A percentile compares a stretch with the other conserved stretches of the same genome.
phyloP scores from a whole-genome alignment of 2,113 vertebrate genomes.

The Megaptera novaeangliae region DNA sequence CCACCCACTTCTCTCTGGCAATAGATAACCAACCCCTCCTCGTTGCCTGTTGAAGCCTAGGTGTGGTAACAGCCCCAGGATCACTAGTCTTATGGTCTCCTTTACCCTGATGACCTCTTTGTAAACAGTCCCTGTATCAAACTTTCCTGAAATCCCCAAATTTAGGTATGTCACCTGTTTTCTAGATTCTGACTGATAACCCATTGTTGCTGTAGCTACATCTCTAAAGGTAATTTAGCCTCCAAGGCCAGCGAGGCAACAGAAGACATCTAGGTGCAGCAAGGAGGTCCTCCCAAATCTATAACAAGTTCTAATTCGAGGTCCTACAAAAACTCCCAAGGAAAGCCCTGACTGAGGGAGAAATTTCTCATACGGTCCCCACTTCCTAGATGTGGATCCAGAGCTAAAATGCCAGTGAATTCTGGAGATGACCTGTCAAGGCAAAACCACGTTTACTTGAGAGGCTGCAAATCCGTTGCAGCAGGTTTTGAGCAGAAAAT shows the following conservation, averaged over 20 bases:
- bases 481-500: conserved; percentile 23
- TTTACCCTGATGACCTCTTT: background rate
- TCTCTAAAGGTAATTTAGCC: background rate
- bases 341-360: background rate
- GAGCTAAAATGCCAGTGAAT: background rate
- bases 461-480: background rate
- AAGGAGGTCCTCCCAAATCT: background rate
- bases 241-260: background rate
- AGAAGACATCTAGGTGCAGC: background rate
- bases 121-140: background rate
- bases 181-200: background rate
- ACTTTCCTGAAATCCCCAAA: background rate
- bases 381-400: background rate
- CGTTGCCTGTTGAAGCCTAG: background rate
- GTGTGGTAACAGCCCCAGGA: background rate
- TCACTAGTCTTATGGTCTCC: background rate
- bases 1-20: background rate
- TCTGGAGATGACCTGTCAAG: background rate
- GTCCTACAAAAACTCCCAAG: background rate
- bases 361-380: background rate
- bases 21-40: fast-evolving
- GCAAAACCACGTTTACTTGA: background rate
- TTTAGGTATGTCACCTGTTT: background rate
- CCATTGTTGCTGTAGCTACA: background rate
- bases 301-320: background rate